phyloP scores from a whole-genome alignment of 2,888 invertebrate species.

The Chydorus sphaericus region DNA sequence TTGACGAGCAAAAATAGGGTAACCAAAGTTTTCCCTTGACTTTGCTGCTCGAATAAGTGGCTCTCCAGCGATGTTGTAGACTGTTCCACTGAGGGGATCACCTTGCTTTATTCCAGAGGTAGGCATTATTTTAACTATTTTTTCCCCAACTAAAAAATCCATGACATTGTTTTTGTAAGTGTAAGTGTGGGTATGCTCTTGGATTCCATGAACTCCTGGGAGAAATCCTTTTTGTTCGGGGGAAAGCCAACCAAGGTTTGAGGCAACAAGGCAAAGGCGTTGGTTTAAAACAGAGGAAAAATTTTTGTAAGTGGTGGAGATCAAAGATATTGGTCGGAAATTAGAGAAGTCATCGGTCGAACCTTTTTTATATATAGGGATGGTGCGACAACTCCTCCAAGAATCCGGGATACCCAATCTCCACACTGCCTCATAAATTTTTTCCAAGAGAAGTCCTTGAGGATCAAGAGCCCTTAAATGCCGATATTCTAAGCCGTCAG shows the following conservation, averaged over 20 bases:
- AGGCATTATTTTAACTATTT: neutral
- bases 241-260: neutral
- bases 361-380: too few species aligned
- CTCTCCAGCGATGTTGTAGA: neutral
- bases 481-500: neutral
- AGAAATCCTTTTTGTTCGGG: neutral
- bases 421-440: neutral
- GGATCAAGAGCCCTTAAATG: neutral
- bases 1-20: neutral
- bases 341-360: too few species aligned
- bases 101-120: neutral
- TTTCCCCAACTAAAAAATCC: neutral
- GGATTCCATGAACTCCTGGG: neutral
- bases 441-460: neutral
- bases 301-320: too few species aligned
- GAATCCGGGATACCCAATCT: neutral
- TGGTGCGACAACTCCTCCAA: neutral
- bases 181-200: neutral
- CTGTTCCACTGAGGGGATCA: neutral
- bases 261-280: neutral
- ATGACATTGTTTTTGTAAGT: neutral
- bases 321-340: too few species aligned
- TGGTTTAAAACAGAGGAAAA: too few species aligned
- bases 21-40: neutral
- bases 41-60: neutral